Percentiles rank a stretch among this genome's conserved stretches.
phyloP scores from a whole-genome alignment of 2,113 vertebrate species.

The Lophochroa leadbeateri region DNA sequence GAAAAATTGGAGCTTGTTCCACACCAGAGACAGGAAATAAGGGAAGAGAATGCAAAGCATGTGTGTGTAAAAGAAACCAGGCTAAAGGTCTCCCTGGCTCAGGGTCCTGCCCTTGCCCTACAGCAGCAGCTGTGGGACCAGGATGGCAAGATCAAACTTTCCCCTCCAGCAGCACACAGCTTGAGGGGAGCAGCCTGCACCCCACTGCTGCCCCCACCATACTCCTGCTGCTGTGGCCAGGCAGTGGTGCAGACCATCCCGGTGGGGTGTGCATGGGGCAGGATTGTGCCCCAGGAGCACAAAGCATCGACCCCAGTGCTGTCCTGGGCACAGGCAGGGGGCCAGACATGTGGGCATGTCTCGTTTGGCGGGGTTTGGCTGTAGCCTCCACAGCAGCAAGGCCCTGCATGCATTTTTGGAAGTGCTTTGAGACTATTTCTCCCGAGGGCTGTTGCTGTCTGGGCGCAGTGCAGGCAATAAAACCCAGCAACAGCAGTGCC shows the following conservation, averaged over 20 bases:
- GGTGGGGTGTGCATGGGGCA: accelerated
- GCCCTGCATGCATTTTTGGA: not conserved
- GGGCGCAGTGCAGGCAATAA: not conserved
- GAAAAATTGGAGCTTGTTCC: not conserved
- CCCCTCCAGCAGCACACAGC: not conserved
- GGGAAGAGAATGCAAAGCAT: not conserved
- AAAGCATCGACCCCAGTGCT: accelerated
- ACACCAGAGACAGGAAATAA: not conserved
- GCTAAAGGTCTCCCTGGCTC: not conserved
- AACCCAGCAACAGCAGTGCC: not conserved
- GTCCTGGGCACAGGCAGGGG: not conserved
- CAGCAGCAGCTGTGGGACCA: accelerated
- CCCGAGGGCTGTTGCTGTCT: not conserved
- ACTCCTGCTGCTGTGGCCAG: not conserved
- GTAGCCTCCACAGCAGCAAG: not conserved
- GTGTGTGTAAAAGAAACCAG: accelerated
- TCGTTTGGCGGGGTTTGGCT: not conserved
- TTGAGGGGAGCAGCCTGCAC: not conserved
- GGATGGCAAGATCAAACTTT: not conserved
- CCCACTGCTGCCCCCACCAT: accelerated
- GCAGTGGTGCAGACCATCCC: not conserved
- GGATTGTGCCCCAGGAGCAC: accelerated
- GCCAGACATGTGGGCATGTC: accelerated
- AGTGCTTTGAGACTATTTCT: not conserved
- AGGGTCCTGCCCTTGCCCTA: not conserved